Percentiles rank a stretch among this genome's conserved stretches.
Evolutionary conservation across 1,140 invertebrate genomes (phyloP).

Genomic region (Thrips palmi): DNA sequence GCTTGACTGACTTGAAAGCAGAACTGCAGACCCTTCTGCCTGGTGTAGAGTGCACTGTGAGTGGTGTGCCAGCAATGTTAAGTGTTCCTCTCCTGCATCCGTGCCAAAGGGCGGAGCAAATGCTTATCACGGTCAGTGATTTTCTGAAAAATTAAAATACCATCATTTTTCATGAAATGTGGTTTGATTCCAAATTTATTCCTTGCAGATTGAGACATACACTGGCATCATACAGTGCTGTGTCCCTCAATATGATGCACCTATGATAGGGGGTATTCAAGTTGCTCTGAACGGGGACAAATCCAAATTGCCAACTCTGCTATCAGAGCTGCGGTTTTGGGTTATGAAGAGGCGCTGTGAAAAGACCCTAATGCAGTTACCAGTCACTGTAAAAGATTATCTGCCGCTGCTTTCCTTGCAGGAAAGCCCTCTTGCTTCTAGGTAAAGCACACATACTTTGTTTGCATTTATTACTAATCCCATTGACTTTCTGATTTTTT

Average conservation of each 20-base stretch:
- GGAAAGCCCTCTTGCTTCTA: too few species aligned
- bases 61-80: slow-evolving; percentile 69
- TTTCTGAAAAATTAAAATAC: too few species aligned
- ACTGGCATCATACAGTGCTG: slow-evolving; percentile 81
- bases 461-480: too few species aligned
- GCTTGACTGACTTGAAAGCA: slow-evolving; percentile 66
- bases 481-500: too few species aligned
- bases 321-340: slow-evolving; percentile 67
- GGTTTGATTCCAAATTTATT: too few species aligned
- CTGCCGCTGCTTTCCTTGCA: slow-evolving; percentile 68
- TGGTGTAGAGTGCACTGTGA: slow-evolving; percentile 45
- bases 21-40: slow-evolving; percentile 53
- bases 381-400: slow-evolving; percentile 66
- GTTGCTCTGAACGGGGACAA: slow-evolving; percentile 60
- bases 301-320: slow-evolving; percentile 40
- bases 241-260: slow-evolving; percentile 73
- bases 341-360: slow-evolving; percentile 79
- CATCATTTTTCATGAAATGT: too few species aligned
- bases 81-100: slow-evolving; percentile 75
- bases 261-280: slow-evolving; percentile 65
- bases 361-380: slow-evolving; percentile 84
- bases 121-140: slow-evolving; percentile 83
- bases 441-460: too few species aligned
- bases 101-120: slow-evolving; percentile 74
- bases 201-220: slow-evolving; percentile 82